phyloP scores from a whole-genome alignment of 2,888 invertebrate genomes.

The Nomada fabriciana region DNA sequence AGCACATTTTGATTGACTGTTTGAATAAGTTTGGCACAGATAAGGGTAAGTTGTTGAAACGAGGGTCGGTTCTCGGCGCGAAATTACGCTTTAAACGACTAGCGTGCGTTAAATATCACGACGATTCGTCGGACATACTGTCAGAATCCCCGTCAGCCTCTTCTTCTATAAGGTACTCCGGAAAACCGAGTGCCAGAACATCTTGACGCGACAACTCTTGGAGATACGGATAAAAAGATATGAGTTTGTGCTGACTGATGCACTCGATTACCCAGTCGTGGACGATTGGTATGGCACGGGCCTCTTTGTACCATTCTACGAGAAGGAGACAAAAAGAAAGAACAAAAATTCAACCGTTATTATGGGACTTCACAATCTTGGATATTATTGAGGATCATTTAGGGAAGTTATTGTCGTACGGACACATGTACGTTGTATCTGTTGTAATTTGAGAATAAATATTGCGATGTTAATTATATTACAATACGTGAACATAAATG shows the following conservation, averaged over 20 bases:
- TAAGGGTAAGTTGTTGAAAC: not conserved
- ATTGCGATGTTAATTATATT: too few species aligned
- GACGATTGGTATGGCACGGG: slow-evolving; percentile 68
- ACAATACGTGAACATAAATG: too few species aligned
- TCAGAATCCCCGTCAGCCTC: slow-evolving; percentile 62
- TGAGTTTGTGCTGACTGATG: slow-evolving; percentile 75
- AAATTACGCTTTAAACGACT: not conserved
- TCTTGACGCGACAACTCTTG: slow-evolving; percentile 63
- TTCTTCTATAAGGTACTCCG: slow-evolving; percentile 59
- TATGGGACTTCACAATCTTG: too few species aligned
- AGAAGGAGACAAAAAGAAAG: not conserved
- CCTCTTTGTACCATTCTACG: slow-evolving; percentile 43
- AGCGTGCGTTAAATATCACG: not conserved
- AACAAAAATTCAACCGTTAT: not conserved
- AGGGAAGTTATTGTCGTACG: too few species aligned
- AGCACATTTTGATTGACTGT: not conserved
- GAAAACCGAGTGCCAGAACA: slow-evolving; percentile 69
- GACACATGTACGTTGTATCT: too few species aligned
- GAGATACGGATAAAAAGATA: slow-evolving; percentile 71
- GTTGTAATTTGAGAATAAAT: too few species aligned
- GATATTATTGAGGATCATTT: not conserved
- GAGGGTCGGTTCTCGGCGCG: too few species aligned
- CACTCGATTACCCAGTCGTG: slow-evolving; percentile 78
- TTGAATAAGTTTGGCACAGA: not conserved
- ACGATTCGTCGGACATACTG: slow-evolving; percentile 34